Evolutionary conservation across 2,797 vertebrate species (phyloP), one percentile per base, ranked within the genome.

Genomic region (Brotula barbata): DNA sequence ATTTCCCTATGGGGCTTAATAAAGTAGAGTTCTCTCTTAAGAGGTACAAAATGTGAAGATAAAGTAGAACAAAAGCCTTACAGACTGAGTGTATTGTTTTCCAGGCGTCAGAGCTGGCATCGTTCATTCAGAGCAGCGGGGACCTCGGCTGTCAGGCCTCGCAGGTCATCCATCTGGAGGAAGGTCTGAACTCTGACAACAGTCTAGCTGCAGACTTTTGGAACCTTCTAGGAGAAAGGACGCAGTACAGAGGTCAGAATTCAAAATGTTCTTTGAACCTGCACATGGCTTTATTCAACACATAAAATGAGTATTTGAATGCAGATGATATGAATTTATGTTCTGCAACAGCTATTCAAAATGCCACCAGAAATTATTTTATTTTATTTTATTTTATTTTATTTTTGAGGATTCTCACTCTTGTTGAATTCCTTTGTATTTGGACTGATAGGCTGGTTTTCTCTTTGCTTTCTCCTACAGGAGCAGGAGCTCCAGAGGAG

Each of bases 91-190:
- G 0, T 31, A 12, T 25, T 68, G 6, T 50, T n/a, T 49, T 68
- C 28, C 51, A 93, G 92, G 91, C 89, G 0, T 71, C 58, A 7
- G 87, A 88, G 68, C 60, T 93, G 71, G 91, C 91, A 0, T 71
- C 72, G 0, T 59, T 74, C 49, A 83, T 93, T 51, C 90, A 92
- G 65, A 74, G 56, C 31, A 85, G 77, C 55, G 56, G 65, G 34
- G 91, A 92, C 58, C 78, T 93, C 13, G 89, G 93, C 64, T 94
- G 92, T 64, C 68, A 47, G 45, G 90, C 91, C 5, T 23, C 87
- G 1, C 64, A 78, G 15, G 41, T 92, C 3, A 66, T 90, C 28
- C 81, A 83, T 44, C 82, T 94, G 64, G 86, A 93, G 46, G 93
- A 94, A 68, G 92, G 89, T 6, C 49, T 87, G 42, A 89, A 89